These are phyloP conservation scores for Shargacucullia verbasci DNA, from an alignment of 2,888 invertebrate species.

Conservation along the genomic window DNA sequence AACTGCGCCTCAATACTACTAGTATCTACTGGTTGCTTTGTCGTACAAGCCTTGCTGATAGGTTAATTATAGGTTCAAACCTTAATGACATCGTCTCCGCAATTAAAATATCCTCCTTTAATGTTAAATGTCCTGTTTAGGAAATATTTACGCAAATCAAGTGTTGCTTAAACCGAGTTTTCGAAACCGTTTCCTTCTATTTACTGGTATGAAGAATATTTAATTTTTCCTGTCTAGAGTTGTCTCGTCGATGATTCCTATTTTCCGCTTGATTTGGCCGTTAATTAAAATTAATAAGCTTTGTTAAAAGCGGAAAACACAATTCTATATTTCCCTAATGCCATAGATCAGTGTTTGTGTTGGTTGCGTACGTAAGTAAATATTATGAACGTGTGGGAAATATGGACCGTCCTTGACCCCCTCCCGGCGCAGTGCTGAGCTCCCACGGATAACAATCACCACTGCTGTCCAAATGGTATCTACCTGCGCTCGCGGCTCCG, in stretches of 20 bases:
- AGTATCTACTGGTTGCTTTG: no score
- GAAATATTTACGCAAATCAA: conserved; percentile 32
- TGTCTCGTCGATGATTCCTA: no score
- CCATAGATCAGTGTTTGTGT: conserved; percentile 12
- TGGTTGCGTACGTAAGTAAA: conserved; percentile 45
- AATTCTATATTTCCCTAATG: neutral
- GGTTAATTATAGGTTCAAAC: conserved; percentile 4
- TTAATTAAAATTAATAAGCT: no score
- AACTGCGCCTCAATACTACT: no score
- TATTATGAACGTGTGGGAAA: conserved; percentile 71
- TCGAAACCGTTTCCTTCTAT: conserved; percentile 9
- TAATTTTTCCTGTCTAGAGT: no score
- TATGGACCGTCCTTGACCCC: conserved; percentile 73
- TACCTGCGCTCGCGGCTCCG: conserved; percentile 22
- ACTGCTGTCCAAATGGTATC: conserved; percentile 58
- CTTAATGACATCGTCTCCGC: conserved; percentile 3
- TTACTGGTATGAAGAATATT: neutral
- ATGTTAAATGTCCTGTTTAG: conserved; percentile 20
- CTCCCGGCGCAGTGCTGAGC: conserved; percentile 56
- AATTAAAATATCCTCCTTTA: conserved; percentile 24
- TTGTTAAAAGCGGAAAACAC: no score
- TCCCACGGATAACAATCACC: conserved; percentile 78
- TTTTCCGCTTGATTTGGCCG: no score
- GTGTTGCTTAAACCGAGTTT: conserved; percentile 15
- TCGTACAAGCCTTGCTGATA: neutral